Evolutionary conservation across 2,888 invertebrate genomes (phyloP).

Genomic region (Cistogaster globosa): DNA sequence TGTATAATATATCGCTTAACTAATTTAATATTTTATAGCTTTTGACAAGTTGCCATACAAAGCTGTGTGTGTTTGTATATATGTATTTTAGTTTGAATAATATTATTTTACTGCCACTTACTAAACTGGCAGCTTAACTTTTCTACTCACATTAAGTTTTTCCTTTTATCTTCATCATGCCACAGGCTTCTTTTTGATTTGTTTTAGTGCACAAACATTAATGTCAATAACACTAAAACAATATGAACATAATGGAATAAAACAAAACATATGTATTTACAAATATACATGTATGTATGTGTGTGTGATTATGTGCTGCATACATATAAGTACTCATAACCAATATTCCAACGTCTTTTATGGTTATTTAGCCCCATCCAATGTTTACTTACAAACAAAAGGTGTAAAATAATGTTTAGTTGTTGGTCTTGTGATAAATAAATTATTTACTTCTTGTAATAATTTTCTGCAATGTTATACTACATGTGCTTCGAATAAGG

Average conservation of each 20-base stretch:
- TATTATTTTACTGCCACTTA: constrained; percentile 41
- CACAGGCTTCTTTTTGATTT: constrained; percentile 37
- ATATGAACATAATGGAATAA: constrained; percentile 24
- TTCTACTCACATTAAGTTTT: constrained; percentile 17
- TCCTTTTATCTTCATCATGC: background rate
- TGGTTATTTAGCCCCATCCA: constrained; percentile 27
- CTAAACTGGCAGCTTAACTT: constrained; percentile 21
- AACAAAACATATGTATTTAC: constrained; percentile 7
- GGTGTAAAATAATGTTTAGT: constrained; percentile 64
- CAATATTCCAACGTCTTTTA: constrained; percentile 45
- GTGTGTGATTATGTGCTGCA: background rate
- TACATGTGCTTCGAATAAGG: background rate
- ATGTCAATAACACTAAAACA: constrained; percentile 63
- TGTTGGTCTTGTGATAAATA: constrained; percentile 58
- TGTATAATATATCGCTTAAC: constrained; percentile 73
- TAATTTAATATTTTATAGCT: constrained; percentile 81
- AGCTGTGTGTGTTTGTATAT: background rate
- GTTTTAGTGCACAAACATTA: constrained; percentile 60
- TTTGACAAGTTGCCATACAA: constrained; percentile 79
- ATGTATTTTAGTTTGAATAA: constrained; percentile 28
- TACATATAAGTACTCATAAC: constrained; percentile 3
- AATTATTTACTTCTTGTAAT: constrained; percentile 46
- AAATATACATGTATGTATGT: background rate
- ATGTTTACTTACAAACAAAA: constrained; percentile 53
- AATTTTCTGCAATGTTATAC: background rate